Conservation (phyloP, 1,140 invertebrate genomes). For the Diachasma alloeum region DNA sequence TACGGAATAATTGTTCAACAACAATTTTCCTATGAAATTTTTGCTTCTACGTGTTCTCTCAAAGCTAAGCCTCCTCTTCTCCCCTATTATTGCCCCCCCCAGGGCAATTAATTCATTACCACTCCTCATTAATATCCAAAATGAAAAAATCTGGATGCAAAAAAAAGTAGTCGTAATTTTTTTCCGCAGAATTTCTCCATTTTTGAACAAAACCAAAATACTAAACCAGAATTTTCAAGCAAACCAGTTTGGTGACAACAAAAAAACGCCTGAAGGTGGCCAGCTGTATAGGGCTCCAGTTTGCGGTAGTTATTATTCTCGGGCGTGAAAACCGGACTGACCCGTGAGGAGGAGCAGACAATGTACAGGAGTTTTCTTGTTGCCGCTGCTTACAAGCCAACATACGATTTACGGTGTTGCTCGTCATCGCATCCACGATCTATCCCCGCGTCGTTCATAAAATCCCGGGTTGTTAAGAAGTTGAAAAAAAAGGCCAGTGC, state of each 20-base stretch:
- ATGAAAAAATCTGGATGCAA: too few relatives aligned
- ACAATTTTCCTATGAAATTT: too few relatives aligned
- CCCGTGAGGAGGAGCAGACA: background rate
- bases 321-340: slow-evolving; percentile 25
- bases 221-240: background rate
- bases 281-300: background rate
- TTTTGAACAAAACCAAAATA: background rate
- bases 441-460: slow-evolving; percentile 11
- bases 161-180: too few relatives aligned
- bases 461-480: background rate
- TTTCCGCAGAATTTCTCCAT: too few relatives aligned
- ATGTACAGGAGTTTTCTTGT: background rate
- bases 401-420: slow-evolving; percentile 23
- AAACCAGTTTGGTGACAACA: slow-evolving; percentile 1
- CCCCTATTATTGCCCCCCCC: too few relatives aligned
- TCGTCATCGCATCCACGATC: slow-evolving; percentile 20
- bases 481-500: background rate
- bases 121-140: too few relatives aligned
- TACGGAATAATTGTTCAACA: too few relatives aligned
- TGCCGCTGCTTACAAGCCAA: background rate
- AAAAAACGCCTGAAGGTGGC: background rate
- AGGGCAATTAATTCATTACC: too few relatives aligned
- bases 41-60: too few relatives aligned
- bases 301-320: slow-evolving; percentile 22
- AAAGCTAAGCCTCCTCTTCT: too few relatives aligned